phyloP scores from a whole-genome alignment of 2,797 vertebrate genomes.

The Microctenopoma lineatum region DNA sequence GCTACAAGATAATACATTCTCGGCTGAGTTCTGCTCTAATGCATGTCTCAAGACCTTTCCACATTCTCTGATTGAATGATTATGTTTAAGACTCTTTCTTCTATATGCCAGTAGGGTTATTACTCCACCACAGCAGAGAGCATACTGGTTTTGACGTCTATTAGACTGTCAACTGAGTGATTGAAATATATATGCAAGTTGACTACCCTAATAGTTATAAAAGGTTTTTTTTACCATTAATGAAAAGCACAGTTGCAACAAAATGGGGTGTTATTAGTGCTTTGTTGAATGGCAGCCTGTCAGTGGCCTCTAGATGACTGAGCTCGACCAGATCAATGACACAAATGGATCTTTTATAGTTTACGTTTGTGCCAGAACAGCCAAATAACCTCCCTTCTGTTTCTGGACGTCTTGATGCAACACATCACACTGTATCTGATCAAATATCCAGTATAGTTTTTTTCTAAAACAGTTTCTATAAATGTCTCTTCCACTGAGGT shows the following conservation, averaged over 20 bases:
- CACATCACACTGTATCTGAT: slow-evolving; percentile 5
- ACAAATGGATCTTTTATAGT: slow-evolving; percentile 19
- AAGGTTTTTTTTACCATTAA: slow-evolving; percentile 10
- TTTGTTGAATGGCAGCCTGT: slow-evolving; percentile 30
- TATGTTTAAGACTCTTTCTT: slow-evolving; percentile 28
- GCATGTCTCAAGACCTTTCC: slow-evolving; percentile 43
- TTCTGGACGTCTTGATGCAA: slow-evolving; percentile 5
- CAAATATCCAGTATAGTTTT: background rate
- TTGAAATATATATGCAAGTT: slow-evolving; percentile 35
- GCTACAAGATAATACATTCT: slow-evolving; percentile 48
- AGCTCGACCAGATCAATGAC: background rate
- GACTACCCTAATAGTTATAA: slow-evolving; percentile 24
- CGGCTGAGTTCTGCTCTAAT: slow-evolving; percentile 41
- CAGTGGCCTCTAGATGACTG: slow-evolving; percentile 16
- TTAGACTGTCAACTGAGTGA: slow-evolving; percentile 50
- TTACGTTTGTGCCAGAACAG: slow-evolving; percentile 4
- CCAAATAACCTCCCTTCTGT: background rate
- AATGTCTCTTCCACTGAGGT: slow-evolving; percentile 3
- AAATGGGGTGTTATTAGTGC: slow-evolving; percentile 22
- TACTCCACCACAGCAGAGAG: background rate
- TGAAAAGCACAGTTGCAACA: slow-evolving; percentile 3
- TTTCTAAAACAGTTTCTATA: slow-evolving; percentile 8
- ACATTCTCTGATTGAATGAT: slow-evolving; percentile 46
- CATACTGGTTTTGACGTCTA: slow-evolving; percentile 20
- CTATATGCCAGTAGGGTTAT: background rate